Conservation (phyloP, 2,888 invertebrate genomes). For the Chydorus sphaericus region DNA sequence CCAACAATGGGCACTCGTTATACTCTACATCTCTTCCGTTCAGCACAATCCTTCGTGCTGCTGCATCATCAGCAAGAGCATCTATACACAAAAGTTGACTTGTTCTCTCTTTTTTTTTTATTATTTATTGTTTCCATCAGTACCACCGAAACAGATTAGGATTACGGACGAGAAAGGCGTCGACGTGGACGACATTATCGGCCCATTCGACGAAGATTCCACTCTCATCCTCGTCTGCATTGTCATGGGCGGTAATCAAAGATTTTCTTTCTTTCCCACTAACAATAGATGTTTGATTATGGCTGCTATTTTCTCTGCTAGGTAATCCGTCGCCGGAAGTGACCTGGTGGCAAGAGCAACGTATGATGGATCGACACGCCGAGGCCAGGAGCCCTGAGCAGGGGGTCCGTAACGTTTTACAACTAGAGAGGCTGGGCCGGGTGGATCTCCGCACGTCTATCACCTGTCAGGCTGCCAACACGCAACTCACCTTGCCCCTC, state of each 20-base stretch:
- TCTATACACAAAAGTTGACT: too few species aligned
- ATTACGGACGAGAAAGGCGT: slow-evolving; percentile 20
- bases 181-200: slow-evolving; percentile 19
- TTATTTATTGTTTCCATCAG: too few species aligned
- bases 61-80: slow-evolving; percentile 1
- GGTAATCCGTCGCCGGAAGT: slow-evolving; percentile 58
- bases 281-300: neutral
- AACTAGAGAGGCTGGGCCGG: slow-evolving; percentile 49
- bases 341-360: slow-evolving; percentile 63
- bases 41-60: neutral
- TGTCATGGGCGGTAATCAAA: slow-evolving; percentile 24
- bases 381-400: slow-evolving; percentile 35
- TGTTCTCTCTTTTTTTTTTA: too few species aligned
- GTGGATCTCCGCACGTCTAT: slow-evolving; percentile 50
- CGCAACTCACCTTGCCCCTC: slow-evolving; percentile 50
- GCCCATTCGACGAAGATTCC: slow-evolving; percentile 25
- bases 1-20: slow-evolving; percentile 3
- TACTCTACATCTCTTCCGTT: neutral
- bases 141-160: slow-evolving; percentile 19
- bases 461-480: slow-evolving; percentile 59
- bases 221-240: slow-evolving; percentile 23
- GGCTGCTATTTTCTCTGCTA: slow-evolving; percentile 26
- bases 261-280: neutral
- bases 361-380: slow-evolving; percentile 47
- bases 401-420: slow-evolving; percentile 43